Percentiles rank a stretch among this genome's conserved stretches.
Evolutionary conservation across 2,113 vertebrate genomes (phyloP).

Genomic region (Hippocampus barbouri): DNA sequence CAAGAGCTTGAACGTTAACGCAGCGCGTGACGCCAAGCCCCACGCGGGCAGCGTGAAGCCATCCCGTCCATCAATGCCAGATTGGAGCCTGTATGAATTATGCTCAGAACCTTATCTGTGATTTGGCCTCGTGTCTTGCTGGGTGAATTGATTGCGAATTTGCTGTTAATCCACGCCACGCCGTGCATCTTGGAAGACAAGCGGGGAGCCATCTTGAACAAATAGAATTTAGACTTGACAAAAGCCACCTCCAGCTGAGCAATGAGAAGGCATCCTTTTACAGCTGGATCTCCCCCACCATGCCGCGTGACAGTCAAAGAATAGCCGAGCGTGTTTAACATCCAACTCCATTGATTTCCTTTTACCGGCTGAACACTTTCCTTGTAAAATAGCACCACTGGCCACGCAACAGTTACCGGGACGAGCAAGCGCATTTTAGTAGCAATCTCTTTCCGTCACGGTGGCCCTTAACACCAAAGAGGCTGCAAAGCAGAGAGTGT

Average conservation of each 20-base stretch:
- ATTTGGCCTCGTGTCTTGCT: conserved; percentile 62
- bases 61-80: conserved; percentile 59
- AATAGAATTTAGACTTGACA: conserved; percentile 69
- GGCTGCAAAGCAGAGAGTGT: conserved; percentile 33
- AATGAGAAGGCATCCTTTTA: conserved; percentile 59
- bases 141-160: conserved; percentile 73
- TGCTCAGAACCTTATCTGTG: conserved; percentile 68
- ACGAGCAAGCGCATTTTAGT: conserved; percentile 40
- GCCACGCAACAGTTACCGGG: conserved; percentile 47
- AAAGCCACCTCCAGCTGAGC: conserved; percentile 69
- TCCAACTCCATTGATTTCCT: conserved; percentile 33
- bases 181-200: conserved; percentile 60
- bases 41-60: conserved; percentile 29
- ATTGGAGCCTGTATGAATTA: conserved; percentile 70
- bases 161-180: conserved; percentile 68
- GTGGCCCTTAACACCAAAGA: conserved; percentile 17
- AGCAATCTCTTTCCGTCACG: conserved; percentile 14
- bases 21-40: conserved; percentile 35
- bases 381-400: conserved; percentile 31
- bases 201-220: conserved; percentile 67
- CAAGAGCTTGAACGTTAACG: conserved; percentile 49
- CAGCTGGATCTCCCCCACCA: conserved; percentile 42
- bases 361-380: conserved; percentile 11
- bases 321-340: conserved; percentile 39
- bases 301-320: conserved; percentile 52